Percentiles rank a stretch among this genome's conserved stretches.
These are phyloP conservation scores for Cuculus canorus DNA, from an alignment of 2,797 vertebrate genomes.

Conservation along the genomic window DNA sequence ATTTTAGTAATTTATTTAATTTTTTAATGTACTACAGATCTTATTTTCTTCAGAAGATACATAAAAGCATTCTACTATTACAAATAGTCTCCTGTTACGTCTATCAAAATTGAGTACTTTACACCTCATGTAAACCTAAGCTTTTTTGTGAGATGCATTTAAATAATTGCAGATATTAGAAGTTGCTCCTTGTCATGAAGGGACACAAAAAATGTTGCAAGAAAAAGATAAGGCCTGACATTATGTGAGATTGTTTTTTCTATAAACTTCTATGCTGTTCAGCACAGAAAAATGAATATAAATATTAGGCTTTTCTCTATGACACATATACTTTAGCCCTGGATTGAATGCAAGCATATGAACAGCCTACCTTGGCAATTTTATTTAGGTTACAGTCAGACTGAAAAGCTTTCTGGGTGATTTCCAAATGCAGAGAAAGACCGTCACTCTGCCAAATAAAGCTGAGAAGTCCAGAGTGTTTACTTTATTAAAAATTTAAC, in stretches of 20 bases:
- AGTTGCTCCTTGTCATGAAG: background rate
- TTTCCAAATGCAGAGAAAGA: slow-evolving; percentile 26
- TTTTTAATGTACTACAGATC: background rate
- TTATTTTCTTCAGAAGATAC: background rate
- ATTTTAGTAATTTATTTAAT: background rate
- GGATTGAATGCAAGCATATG: background rate
- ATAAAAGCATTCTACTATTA: background rate
- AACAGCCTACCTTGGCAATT: background rate
- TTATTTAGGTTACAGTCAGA: slow-evolving; percentile 6
- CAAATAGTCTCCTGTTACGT: background rate
- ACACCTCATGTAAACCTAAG: background rate
- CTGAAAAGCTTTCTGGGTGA: background rate
- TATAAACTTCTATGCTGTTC: background rate
- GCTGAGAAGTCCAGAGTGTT: background rate
- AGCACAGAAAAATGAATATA: background rate
- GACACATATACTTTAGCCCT: background rate
- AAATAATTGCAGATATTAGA: background rate
- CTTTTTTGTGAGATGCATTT: background rate
- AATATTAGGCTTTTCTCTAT: background rate
- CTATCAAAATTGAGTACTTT: background rate
- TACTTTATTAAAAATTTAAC: background rate
- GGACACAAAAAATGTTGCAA: background rate
- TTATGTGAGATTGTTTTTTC: background rate
- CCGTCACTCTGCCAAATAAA: background rate
- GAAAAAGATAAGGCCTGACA: background rate